These are phyloP conservation scores for Osedax frankpressi DNA, from an alignment of 2,888 invertebrate genomes.

Conservation along the genomic window DNA sequence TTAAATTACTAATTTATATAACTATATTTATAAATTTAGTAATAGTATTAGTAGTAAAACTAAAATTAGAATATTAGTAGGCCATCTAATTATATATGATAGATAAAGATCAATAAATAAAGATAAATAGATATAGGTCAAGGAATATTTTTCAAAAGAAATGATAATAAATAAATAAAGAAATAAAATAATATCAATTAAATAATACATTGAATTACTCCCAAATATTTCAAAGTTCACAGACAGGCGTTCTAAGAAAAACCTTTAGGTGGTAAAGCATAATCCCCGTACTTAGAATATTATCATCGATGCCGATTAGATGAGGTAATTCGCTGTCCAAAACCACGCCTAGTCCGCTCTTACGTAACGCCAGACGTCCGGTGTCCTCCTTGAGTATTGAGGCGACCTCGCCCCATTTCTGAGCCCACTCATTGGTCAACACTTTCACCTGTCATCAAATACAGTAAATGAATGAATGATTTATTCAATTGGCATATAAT, in stretches of 20 bases:
- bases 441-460: slow-evolving; percentile 42
- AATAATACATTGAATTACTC: neutral
- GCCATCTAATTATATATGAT: too few relatives aligned
- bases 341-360: slow-evolving; percentile 64
- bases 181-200: slow-evolving; percentile 47
- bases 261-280: slow-evolving; percentile 77
- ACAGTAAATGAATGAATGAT: too few relatives aligned
- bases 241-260: neutral
- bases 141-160: too few relatives aligned
- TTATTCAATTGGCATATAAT: too few relatives aligned
- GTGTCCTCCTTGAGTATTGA: slow-evolving; percentile 62
- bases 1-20: too few relatives aligned
- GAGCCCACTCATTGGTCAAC: slow-evolving; percentile 81
- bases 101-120: too few relatives aligned
- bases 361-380: slow-evolving; percentile 69
- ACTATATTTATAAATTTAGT: too few relatives aligned
- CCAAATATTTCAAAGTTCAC: neutral
- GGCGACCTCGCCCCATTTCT: slow-evolving; percentile 55
- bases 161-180: neutral
- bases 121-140: too few relatives aligned
- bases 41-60: too few relatives aligned
- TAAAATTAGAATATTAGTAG: too few relatives aligned
- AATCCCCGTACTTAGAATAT: slow-evolving; percentile 74
- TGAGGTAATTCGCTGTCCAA: slow-evolving; percentile 69
- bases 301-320: slow-evolving; percentile 71